These are phyloP conservation scores for Zaprionus africanus DNA, from an alignment of 1,140 invertebrate species.

Conservation along the genomic window DNA sequence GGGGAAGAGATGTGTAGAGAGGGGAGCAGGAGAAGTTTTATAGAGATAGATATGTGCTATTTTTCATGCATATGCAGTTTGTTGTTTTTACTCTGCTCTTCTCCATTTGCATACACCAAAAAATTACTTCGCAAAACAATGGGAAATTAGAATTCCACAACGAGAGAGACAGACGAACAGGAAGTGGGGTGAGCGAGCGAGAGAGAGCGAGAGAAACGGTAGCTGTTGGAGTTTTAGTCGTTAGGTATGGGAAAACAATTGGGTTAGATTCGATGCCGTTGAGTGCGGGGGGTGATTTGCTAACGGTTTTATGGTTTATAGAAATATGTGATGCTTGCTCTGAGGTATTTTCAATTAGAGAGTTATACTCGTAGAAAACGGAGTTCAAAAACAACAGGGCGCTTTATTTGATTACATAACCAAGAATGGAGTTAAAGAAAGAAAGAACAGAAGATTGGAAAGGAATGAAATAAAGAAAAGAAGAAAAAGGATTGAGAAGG, in stretches of 20 bases:
- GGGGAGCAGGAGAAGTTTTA: neutral
- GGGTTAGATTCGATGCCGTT: neutral
- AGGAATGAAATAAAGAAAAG: too few relatives aligned
- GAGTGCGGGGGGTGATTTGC: neutral
- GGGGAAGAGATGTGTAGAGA: too few relatives aligned
- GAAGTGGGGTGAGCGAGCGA: neutral
- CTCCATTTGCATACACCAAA: conserved; percentile 1
- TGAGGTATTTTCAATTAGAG: conserved; percentile 4
- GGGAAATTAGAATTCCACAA: neutral
- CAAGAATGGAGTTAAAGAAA: neutral
- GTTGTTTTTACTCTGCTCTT: conserved; percentile 2
- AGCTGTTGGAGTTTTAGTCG: neutral
- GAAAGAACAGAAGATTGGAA: too few relatives aligned
- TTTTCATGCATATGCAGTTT: conserved; percentile 10
- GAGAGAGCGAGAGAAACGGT: neutral
- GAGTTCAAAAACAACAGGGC: neutral
- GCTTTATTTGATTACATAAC: neutral
- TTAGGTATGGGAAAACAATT: neutral
- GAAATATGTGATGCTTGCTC: neutral
- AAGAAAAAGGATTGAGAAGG: too few relatives aligned
- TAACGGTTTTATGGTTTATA: neutral
- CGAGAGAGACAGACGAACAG: neutral
- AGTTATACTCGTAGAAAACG: too few relatives aligned
- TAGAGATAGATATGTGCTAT: neutral
- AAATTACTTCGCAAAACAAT: conserved; percentile 6